Conservation (phyloP, 2,888 invertebrate species). For the Homarus gammarus region DNA sequence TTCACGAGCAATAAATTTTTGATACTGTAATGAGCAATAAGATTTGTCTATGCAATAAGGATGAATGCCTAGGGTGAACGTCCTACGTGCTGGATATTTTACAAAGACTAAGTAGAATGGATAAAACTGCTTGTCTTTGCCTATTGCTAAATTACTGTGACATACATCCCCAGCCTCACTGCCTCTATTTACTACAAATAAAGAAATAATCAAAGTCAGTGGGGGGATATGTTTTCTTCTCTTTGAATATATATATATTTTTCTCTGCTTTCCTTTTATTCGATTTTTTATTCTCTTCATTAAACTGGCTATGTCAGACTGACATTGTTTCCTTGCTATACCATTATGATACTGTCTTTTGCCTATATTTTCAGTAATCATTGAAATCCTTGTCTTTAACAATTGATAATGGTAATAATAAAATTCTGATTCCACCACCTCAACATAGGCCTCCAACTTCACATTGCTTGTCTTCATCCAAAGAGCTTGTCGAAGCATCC, state of each 20-base stretch:
- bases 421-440: not conserved
- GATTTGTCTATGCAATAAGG: not conserved
- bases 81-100: not conserved
- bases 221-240: constrained; percentile 9
- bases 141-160: constrained; percentile 13
- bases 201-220: not conserved
- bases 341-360: not conserved
- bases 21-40: constrained; percentile 3
- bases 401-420: not conserved
- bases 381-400: not conserved
- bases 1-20: not conserved
- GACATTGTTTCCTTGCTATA: not conserved
- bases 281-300: not conserved
- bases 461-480: constrained; percentile 80
- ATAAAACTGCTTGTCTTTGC: not conserved
- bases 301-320: no score
- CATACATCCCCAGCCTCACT: not conserved
- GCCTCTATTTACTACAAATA: not conserved
- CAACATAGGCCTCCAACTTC: not conserved
- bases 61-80: not conserved
- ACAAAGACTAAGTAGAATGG: not conserved
- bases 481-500: constrained; percentile 98
- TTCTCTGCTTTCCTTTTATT: constrained; percentile 2
- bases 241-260: constrained; percentile 2
- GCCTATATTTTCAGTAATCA: not conserved